Evolutionary conservation across 2,797 vertebrate species (phyloP).

Genomic region (Tauraco hartlaubi): DNA sequence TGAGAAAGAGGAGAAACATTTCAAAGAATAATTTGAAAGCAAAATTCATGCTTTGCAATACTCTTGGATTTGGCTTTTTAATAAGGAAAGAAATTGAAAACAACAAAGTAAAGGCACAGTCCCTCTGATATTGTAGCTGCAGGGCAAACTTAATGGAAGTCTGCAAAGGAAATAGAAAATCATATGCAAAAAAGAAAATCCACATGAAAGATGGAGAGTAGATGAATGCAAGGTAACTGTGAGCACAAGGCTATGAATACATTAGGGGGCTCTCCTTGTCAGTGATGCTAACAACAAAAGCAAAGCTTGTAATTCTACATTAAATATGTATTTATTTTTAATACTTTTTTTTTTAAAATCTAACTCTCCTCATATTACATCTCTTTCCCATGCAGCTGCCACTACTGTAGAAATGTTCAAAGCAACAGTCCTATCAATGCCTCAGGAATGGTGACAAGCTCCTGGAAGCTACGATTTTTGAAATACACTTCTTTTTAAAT

Average conservation of each 20-base stretch:
- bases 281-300: slow-evolving; percentile 11
- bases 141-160: slow-evolving; percentile 62
- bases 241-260: slow-evolving; percentile 21
- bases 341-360: neutral
- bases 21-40: slow-evolving; percentile 54
- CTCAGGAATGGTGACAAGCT: neutral
- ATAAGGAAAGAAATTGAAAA: slow-evolving; percentile 68
- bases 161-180: slow-evolving; percentile 58
- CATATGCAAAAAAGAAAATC: slow-evolving; percentile 47
- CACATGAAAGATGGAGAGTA: neutral
- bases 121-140: slow-evolving; percentile 67
- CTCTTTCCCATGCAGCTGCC: neutral
- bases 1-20: slow-evolving; percentile 7
- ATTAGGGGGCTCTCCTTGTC: slow-evolving; percentile 1
- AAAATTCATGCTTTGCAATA: slow-evolving; percentile 46
- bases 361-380: neutral
- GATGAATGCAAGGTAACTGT: slow-evolving; percentile 19
- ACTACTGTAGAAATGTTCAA: neutral
- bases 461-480: neutral
- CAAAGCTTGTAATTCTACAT: slow-evolving; percentile 19
- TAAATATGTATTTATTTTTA: slow-evolving; percentile 31
- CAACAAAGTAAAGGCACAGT: slow-evolving; percentile 58
- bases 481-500: neutral
- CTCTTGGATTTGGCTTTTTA: slow-evolving; percentile 57
- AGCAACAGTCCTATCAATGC: neutral